Conservation (phyloP, 2,113 vertebrate species). For the Pterocles burchelli region DNA sequence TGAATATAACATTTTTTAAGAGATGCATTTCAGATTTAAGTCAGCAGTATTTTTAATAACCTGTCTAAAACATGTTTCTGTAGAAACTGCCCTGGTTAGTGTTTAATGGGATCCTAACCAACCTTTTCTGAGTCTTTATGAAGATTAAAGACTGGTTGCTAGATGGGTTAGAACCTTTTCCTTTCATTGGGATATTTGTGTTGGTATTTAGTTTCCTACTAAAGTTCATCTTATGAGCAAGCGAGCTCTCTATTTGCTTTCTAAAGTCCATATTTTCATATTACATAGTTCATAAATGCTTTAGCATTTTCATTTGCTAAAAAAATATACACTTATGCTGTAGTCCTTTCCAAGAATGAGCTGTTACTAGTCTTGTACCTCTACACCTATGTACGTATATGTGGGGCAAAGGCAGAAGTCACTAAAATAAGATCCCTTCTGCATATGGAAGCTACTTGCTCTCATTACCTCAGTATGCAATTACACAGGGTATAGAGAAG, state of each 20-base stretch:
- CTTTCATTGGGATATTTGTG: neutral
- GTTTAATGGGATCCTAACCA: neutral
- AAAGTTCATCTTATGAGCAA: neutral
- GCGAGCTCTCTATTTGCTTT: neutral
- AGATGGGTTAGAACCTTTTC: neutral
- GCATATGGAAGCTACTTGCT: neutral
- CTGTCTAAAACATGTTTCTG: neutral
- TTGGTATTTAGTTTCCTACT: neutral
- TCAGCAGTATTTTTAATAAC: neutral
- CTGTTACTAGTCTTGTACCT: neutral
- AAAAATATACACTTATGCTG: neutral
- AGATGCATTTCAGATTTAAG: neutral
- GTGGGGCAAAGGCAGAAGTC: neutral
- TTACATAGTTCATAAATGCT: neutral
- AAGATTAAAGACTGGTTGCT: neutral
- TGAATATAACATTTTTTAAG: neutral
- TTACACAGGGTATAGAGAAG: neutral
- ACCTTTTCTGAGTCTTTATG: neutral
- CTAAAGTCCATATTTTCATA: neutral
- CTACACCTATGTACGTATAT: neutral
- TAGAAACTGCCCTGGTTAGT: neutral
- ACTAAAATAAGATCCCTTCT: neutral
- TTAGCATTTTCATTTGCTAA: neutral
- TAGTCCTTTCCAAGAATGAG: neutral
- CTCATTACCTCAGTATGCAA: neutral